Base-by-base conservation (phyloP, 2,113 vertebrate species). In the Calidris pugnax region DNA sequence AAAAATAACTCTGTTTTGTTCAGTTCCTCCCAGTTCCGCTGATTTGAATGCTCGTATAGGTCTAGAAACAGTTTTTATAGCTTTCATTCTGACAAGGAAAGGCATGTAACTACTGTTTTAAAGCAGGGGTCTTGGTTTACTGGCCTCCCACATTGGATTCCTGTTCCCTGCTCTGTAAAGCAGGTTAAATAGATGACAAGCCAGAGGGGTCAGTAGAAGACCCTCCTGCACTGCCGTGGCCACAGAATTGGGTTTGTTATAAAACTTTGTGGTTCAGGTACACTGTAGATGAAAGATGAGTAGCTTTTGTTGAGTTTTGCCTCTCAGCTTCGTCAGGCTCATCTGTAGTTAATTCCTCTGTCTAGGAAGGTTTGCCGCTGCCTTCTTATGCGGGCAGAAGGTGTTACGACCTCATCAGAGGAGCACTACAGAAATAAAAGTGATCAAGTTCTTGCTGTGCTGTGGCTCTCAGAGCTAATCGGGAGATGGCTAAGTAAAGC, bases 1-100 rank as follows among this genome's bases (percentile, higher is more conserved):
- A 94, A 94, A 96, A 95, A 93, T 91, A 94, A 56, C 72, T 72
- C 68, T 73, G 7, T 86, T 92, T 84, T 89, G 56, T 60, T 92
- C 68, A 48, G 63, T 95, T 96, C 51, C 72, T 84, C 30, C 22
- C 33, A 35, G 47, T 90, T 88, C 51, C 83, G 71, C 71, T 89
- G 60, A 84, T 69, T 86, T 66, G 79, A 80, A 74, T 86, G 75
- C 45, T 87, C 66, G 28, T 80, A 4, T 56, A 60, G 32, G 17
- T 86, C 68, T 64, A 60, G 72, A 90, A 90, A 28, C 30, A 74
- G n/a, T 57, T 82, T 85, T 85, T 73, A n/a, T 53, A 89, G 55
- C 59, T 91, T 90, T 80, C 12, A 6, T 83, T 79, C 55, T 80
- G 37, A 47, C 22, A 51, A 33, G 41, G 55, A 81, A 43, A 80